Percentiles rank a stretch among this genome's conserved stretches.
These are phyloP conservation scores for Listrodromus nycthemerus DNA, from an alignment of 2,888 invertebrate genomes.

Conservation along the genomic window DNA sequence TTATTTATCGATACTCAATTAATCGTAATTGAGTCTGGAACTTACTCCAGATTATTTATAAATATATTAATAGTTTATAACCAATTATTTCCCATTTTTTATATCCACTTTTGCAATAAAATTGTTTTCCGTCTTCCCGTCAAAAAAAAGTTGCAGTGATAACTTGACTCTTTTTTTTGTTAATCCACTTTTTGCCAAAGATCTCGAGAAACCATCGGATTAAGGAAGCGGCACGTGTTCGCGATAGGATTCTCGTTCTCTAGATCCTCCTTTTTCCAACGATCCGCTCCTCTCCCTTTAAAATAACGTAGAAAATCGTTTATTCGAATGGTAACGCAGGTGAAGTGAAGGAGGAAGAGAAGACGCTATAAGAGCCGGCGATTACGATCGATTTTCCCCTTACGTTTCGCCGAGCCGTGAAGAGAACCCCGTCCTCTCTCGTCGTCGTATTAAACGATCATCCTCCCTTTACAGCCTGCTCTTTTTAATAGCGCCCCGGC, in stretches of 20 bases:
- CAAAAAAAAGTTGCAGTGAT: slow-evolving; percentile 17
- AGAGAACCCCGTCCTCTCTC: slow-evolving; percentile 37
- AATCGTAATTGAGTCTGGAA: too few relatives aligned
- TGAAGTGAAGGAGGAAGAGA: slow-evolving; percentile 48
- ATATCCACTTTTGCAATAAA: neutral
- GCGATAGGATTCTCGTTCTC: slow-evolving; percentile 39
- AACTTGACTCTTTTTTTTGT: slow-evolving; percentile 37
- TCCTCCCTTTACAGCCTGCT: slow-evolving; percentile 52
- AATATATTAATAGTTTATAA: too few relatives aligned
- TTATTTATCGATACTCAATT: too few relatives aligned
- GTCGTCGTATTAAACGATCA: slow-evolving; percentile 66
- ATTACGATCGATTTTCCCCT: slow-evolving; percentile 66
- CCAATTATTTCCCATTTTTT: neutral
- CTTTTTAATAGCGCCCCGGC: slow-evolving; percentile 62
- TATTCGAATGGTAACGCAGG: slow-evolving; percentile 57
- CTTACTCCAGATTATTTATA: too few relatives aligned
- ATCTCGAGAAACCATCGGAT: slow-evolving; percentile 45
- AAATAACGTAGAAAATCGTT: slow-evolving; percentile 59
- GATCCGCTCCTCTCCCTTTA: slow-evolving; percentile 27
- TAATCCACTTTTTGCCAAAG: neutral
- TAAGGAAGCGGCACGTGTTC: slow-evolving; percentile 42
- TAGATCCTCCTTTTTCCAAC: neutral
- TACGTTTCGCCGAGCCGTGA: slow-evolving; percentile 36
- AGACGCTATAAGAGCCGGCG: slow-evolving; percentile 41
- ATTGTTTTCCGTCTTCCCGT: neutral